A percentile compares a stretch with the other conserved stretches of the same genome.
Conservation (phyloP, 1,140 invertebrate species). For the Conus ventricosus region DNA sequence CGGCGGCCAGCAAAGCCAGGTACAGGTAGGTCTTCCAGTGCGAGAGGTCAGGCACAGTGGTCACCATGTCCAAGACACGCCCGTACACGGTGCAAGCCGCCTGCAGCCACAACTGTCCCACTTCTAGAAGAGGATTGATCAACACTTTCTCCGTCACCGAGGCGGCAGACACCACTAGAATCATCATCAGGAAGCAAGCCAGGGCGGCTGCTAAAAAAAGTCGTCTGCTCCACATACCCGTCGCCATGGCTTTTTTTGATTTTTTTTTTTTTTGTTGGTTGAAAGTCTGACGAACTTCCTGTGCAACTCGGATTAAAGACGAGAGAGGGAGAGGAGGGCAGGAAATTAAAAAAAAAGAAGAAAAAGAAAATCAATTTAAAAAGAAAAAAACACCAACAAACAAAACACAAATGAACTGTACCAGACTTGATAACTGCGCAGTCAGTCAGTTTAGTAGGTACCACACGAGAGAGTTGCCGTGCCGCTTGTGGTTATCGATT, state of each 20-base stretch:
- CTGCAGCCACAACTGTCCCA: slow-evolving; percentile 61
- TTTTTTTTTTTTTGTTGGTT: not conserved
- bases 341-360: no score
- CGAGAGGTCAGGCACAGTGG: slow-evolving; percentile 45
- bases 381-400: no score
- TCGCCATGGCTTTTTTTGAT: not conserved
- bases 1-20: slow-evolving; percentile 17
- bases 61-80: slow-evolving; percentile 38
- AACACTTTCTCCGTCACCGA: slow-evolving; percentile 54
- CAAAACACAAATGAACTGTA: no score
- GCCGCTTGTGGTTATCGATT: no score
- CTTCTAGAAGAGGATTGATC: slow-evolving; percentile 57
- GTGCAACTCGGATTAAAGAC: not conserved
- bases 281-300: no score
- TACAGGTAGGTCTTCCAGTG: slow-evolving; percentile 50
- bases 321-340: no score
- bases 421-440: no score
- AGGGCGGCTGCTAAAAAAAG: not conserved
- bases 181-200: slow-evolving; percentile 37
- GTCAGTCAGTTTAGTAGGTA: no score
- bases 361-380: no score
- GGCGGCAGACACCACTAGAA: slow-evolving; percentile 47
- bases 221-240: not conserved
- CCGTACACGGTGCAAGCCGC: slow-evolving; percentile 41
- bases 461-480: no score